phyloP scores from a whole-genome alignment of 2,113 vertebrate genomes.

The Terrapene triunguis region DNA sequence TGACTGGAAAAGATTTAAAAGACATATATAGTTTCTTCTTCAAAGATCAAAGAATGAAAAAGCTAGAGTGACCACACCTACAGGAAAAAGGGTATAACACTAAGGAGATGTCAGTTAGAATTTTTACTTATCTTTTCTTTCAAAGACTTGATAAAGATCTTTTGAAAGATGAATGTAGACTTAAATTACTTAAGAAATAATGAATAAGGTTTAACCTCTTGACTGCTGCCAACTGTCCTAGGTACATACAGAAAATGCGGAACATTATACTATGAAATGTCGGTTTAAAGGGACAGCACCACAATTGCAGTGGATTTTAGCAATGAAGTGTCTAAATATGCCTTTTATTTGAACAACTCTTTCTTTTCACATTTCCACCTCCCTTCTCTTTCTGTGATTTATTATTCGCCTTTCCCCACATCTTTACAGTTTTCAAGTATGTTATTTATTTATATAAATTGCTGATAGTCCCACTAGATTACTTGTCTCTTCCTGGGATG shows the following conservation, averaged over 20 bases:
- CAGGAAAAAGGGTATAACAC: slow-evolving; percentile 1
- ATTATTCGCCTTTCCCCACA: neutral
- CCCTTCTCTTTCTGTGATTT: fast-evolving
- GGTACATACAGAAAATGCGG: neutral
- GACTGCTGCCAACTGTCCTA: slow-evolving; percentile 13
- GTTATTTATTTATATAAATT: neutral
- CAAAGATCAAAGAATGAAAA: slow-evolving; percentile 48
- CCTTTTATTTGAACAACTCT: slow-evolving; percentile 12
- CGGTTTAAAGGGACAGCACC: slow-evolving; percentile 5
- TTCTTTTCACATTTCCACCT: neutral
- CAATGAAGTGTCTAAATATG: neutral
- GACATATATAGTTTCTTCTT: slow-evolving; percentile 53
- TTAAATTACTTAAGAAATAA: slow-evolving; percentile 38
- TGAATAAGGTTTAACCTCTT: slow-evolving; percentile 44
- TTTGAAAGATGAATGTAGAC: slow-evolving; percentile 22
- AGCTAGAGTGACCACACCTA: neutral
- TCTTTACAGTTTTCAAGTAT: neutral
- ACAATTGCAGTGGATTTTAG: neutral
- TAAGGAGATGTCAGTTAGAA: slow-evolving; percentile 20
- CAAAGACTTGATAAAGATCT: slow-evolving; percentile 5
- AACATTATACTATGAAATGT: slow-evolving; percentile 8
- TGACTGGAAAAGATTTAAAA: slow-evolving; percentile 35
- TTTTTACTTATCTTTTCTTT: slow-evolving; percentile 54
- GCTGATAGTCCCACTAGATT: neutral
- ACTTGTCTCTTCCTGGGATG: fast-evolving